These are phyloP conservation scores for Perca flavescens DNA, from an alignment of 2,113 vertebrate species.

Conservation along the genomic window DNA sequence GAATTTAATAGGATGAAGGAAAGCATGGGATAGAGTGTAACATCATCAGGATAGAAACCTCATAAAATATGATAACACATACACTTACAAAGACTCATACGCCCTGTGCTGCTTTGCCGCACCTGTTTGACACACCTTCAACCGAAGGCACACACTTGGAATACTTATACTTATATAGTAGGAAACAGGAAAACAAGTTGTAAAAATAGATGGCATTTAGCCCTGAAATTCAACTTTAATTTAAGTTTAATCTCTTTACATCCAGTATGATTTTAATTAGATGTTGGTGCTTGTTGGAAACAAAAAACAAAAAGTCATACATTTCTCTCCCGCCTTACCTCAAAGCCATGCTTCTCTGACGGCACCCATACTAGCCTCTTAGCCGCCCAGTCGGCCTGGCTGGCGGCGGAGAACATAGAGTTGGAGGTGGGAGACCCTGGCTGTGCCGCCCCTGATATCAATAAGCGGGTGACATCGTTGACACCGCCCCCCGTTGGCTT, in stretches of 20 bases:
- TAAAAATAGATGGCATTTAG: background rate
- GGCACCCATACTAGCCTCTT: constrained; percentile 88
- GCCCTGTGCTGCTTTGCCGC: constrained; percentile 35
- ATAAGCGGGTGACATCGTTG: constrained; percentile 85
- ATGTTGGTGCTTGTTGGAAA: constrained; percentile 7
- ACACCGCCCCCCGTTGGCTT: constrained; percentile 75
- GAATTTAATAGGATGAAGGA: background rate
- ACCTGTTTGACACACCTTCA: constrained; percentile 66
- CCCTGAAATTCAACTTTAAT: background rate
- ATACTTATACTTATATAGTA: constrained; percentile 16
- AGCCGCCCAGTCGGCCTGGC: constrained; percentile 88
- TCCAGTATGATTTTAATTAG: background rate
- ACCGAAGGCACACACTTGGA: constrained; percentile 32
- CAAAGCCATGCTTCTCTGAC: constrained; percentile 87
- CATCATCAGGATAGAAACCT: constrained; percentile 17
- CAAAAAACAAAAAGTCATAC: background rate
- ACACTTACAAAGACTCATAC: constrained; percentile 11
- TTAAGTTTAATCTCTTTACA: background rate
- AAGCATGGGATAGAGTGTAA: background rate
- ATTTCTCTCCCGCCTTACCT: constrained; percentile 75
- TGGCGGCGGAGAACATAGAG: constrained; percentile 79
- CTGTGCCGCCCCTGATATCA: constrained; percentile 75
- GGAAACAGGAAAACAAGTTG: constrained; percentile 1
- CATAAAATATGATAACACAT: constrained; percentile 16
- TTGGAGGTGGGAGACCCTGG: constrained; percentile 76